phyloP scores from a whole-genome alignment of 2,888 invertebrate species.

The Thera obeliscata region DNA sequence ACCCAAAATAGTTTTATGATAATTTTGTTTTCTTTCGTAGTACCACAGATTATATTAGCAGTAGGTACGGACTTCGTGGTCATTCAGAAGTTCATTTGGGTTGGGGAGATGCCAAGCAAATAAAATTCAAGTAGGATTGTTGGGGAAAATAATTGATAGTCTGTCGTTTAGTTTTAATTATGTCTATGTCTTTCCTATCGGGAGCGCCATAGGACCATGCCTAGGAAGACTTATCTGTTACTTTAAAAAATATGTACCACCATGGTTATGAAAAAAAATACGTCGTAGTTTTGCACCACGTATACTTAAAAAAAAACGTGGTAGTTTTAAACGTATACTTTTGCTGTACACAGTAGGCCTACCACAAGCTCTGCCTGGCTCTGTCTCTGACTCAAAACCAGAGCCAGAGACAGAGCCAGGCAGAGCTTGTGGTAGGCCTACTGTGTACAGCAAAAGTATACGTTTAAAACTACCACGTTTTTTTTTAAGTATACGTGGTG shows the following conservation, averaged over 20 bases:
- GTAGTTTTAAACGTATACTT: too few species aligned
- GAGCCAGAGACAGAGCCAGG: too few species aligned
- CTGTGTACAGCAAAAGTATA: too few species aligned
- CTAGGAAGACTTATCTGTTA: slow-evolving; percentile 10
- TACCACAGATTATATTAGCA: neutral
- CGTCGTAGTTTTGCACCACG: too few species aligned
- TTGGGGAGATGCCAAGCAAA: slow-evolving; percentile 26
- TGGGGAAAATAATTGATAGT: slow-evolving; percentile 17
- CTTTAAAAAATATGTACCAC: neutral
- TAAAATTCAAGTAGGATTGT: slow-evolving; percentile 26
- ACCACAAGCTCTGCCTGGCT: too few species aligned
- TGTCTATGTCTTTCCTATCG: too few species aligned
- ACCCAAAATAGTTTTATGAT: slow-evolving; percentile 39
- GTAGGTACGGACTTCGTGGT: slow-evolving; percentile 5
- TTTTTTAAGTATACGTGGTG: neutral
- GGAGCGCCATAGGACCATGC: neutral
- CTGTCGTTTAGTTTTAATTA: slow-evolving; percentile 4
- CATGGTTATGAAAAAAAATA: too few species aligned
- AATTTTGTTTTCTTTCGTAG: slow-evolving; percentile 28
- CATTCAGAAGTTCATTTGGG: slow-evolving; percentile 30
- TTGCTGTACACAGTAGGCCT: too few species aligned
- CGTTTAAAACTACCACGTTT: too few species aligned
- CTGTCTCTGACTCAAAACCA: too few species aligned
- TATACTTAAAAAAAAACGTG: too few species aligned
- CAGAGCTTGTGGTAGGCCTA: too few species aligned